phyloP scores from a whole-genome alignment of 2,113 vertebrate genomes.

The Platysternon megacephalum region DNA sequence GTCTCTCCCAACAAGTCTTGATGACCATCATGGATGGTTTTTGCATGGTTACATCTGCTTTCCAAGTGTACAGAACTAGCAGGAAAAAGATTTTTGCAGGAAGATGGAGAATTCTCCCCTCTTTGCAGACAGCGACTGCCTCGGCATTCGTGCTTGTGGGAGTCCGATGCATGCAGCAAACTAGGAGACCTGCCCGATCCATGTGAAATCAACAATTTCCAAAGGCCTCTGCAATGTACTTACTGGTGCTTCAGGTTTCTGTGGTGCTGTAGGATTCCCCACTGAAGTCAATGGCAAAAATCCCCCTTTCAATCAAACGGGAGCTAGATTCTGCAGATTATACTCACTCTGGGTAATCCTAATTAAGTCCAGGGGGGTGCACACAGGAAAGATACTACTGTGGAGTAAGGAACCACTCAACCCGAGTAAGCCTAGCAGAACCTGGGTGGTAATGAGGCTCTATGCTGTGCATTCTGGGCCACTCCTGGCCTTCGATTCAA shows the following conservation, averaged over 20 bases:
- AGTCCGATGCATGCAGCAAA: rapidly evolving
- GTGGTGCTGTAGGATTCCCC: not conserved
- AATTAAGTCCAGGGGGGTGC: not conserved
- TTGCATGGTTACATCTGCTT: not conserved
- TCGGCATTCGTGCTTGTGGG: rapidly evolving
- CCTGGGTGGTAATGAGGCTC: not conserved
- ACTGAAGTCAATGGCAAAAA: rapidly evolving
- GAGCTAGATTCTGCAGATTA: not conserved
- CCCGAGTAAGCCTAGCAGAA: not conserved
- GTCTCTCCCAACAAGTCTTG: not conserved
- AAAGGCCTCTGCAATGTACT: not conserved
- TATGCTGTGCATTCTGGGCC: not conserved
- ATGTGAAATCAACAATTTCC: rapidly evolving
- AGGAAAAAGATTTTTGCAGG: not conserved
- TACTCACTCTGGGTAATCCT: not conserved
- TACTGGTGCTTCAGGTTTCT: not conserved
- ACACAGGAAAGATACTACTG: not conserved
- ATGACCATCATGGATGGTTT: rapidly evolving
- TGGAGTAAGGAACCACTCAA: not conserved
- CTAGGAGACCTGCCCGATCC: not conserved
- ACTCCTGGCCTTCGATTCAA: rapidly evolving
- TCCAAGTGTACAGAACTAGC: rapidly evolving
- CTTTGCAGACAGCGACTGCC: not conserved
- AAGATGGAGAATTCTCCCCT: not conserved
- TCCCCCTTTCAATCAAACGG: not conserved